phyloP scores from a whole-genome alignment of 2,797 vertebrate species.

The Crocidura indochinensis region DNA sequence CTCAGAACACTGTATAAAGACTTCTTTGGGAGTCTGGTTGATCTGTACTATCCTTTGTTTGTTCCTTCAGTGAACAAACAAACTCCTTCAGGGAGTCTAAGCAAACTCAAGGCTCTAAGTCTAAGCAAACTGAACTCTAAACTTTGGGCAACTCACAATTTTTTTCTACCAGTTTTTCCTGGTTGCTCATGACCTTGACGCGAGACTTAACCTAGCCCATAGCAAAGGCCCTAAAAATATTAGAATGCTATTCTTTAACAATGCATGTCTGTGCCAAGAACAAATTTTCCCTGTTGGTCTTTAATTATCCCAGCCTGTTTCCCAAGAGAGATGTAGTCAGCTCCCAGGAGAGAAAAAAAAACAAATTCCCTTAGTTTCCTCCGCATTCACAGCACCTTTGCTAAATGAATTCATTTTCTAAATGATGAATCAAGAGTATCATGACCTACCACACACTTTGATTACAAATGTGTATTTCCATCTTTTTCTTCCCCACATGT shows the following conservation, averaged over 20 bases:
- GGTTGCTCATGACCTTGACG: conserved; percentile 38
- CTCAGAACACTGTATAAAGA: too few species aligned
- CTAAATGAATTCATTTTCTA: conserved; percentile 59
- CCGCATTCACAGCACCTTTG: conserved; percentile 10
- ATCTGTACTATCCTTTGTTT: not conserved
- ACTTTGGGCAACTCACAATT: conserved; percentile 59
- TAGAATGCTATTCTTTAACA: conserved; percentile 64
- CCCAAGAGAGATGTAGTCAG: conserved; percentile 39
- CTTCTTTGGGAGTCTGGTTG: too few species aligned
- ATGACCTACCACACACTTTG: not conserved
- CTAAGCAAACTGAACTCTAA: conserved; percentile 26
- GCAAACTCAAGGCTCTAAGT: conserved; percentile 23
- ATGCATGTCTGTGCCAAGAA: conserved; percentile 54
- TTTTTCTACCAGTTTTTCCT: conserved; percentile 45
- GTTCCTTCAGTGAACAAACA: conserved; percentile 13
- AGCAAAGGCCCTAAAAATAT: conserved; percentile 69
- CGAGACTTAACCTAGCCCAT: conserved; percentile 61
- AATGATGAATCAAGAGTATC: conserved; percentile 36
- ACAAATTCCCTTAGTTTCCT: conserved; percentile 27
- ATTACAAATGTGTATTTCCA: not conserved
- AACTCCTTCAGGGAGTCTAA: not conserved
- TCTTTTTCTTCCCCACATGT: not conserved
- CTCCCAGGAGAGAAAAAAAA: conserved; percentile 46
- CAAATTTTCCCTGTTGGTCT: conserved; percentile 56
- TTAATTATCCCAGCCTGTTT: conserved; percentile 31